These are phyloP conservation scores for Telenomus remus DNA, from an alignment of 1,140 invertebrate genomes.

Conservation along the genomic window DNA sequence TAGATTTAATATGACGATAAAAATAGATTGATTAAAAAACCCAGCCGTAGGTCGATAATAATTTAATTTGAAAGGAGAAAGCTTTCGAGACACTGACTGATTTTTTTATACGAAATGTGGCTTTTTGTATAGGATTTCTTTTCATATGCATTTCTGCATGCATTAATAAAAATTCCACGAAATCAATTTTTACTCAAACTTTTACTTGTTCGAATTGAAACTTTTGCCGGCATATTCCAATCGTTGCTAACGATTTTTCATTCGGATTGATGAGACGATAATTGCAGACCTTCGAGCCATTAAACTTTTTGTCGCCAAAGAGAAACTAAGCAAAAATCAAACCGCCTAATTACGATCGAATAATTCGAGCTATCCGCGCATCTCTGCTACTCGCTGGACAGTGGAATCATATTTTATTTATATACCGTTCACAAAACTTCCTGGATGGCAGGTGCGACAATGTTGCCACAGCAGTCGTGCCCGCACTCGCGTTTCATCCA, in stretches of 20 bases:
- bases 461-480: slow-evolving; percentile 49
- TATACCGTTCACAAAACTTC: slow-evolving; percentile 54
- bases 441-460: slow-evolving; percentile 49
- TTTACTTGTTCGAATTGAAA: too few relatives aligned
- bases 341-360: slow-evolving; percentile 52
- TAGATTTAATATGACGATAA: slow-evolving; percentile 24
- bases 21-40: slow-evolving; percentile 12
- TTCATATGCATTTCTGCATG: too few relatives aligned
- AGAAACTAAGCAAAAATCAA: slow-evolving; percentile 40
- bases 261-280: slow-evolving; percentile 23
- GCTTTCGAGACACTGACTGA: too few relatives aligned
- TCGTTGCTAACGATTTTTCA: slow-evolving; percentile 13
- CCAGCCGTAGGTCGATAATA: too few relatives aligned
- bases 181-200: too few relatives aligned
- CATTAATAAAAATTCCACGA: too few relatives aligned
- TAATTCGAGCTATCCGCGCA: slow-evolving; percentile 30
- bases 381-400: slow-evolving; percentile 7
- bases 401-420: slow-evolving; percentile 52
- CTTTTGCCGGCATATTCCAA: too few relatives aligned
- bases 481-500: slow-evolving; percentile 32
- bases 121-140: too few relatives aligned
- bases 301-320: slow-evolving; percentile 29
- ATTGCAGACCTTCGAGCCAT: slow-evolving; percentile 9
- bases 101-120: too few relatives aligned
- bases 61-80: too few relatives aligned